Percentiles rank a stretch among this genome's conserved stretches.
Conservation (phyloP, 2,888 invertebrate genomes). For the Biston stratarius region DNA sequence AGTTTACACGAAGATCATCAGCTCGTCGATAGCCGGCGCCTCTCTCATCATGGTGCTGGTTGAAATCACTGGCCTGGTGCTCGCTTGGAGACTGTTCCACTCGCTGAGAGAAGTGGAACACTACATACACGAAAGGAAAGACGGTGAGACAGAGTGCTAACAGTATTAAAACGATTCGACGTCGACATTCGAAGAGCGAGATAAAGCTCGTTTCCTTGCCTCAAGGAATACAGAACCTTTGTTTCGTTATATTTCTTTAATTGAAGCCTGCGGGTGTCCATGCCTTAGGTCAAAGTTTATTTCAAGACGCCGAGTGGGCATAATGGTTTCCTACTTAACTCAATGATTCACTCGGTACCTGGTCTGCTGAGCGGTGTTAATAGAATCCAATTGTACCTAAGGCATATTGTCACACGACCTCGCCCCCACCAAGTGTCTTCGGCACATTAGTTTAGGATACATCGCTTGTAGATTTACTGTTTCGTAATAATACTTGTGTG, state of each 20-base stretch:
- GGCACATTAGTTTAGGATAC: slow-evolving; percentile 63
- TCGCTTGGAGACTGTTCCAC: slow-evolving; percentile 78
- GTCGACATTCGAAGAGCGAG: slow-evolving; percentile 21
- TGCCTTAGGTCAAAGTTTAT: slow-evolving; percentile 59
- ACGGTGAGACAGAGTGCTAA: slow-evolving; percentile 82
- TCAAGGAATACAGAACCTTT: slow-evolving; percentile 66
- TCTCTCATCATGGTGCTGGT: slow-evolving; percentile 72
- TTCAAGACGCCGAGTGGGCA: slow-evolving; percentile 53
- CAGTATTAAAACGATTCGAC: slow-evolving; percentile 47
- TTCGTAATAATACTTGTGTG: slow-evolving; percentile 59
- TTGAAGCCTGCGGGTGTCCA: slow-evolving; percentile 37
- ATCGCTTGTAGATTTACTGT: slow-evolving; percentile 59
- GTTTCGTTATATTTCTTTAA: slow-evolving; percentile 49
- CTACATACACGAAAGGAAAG: slow-evolving; percentile 78
- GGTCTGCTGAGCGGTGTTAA: slow-evolving; percentile 49
- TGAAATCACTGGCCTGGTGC: slow-evolving; percentile 71
- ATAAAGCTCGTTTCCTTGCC: slow-evolving; percentile 72
- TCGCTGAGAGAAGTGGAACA: slow-evolving; percentile 79
- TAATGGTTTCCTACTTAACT: slow-evolving; percentile 67
- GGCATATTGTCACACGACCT: slow-evolving; percentile 66
- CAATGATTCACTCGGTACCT: slow-evolving; percentile 59
- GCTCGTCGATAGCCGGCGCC: slow-evolving; percentile 77
- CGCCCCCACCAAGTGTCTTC: slow-evolving; percentile 68
- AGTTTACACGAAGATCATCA: slow-evolving; percentile 82
- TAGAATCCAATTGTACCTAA: slow-evolving; percentile 61